phyloP scores from a whole-genome alignment of 2,113 vertebrate species.

The Lagopus leucura region DNA sequence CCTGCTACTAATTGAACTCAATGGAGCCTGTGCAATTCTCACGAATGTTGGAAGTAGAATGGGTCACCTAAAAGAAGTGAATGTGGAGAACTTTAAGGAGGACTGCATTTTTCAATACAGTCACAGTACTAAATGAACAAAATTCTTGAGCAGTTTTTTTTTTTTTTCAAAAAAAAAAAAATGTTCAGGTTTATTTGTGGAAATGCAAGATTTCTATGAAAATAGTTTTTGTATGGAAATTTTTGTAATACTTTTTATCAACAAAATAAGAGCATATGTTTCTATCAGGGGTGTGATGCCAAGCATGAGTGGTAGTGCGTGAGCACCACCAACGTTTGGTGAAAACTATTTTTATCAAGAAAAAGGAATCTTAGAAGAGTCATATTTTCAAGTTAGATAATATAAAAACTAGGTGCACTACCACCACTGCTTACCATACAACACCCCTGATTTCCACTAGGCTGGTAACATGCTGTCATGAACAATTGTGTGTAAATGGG shows the following conservation, averaged over 20 bases:
- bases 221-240: conserved; percentile 97
- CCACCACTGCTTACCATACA: conserved; percentile 86
- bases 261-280: conserved; percentile 86
- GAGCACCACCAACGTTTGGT: conserved; percentile 90
- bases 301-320: conserved; percentile 87
- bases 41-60: conserved; percentile 59
- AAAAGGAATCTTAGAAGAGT: conserved; percentile 93
- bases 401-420: conserved; percentile 85
- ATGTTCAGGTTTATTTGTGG: conserved; percentile 95
- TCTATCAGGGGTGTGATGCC: conserved; percentile 82
- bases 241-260: conserved; percentile 99
- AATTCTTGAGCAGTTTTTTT: conserved; percentile 87
- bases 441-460: conserved; percentile 87
- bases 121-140: conserved; percentile 81
- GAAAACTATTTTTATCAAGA: conserved; percentile 98
- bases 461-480: conserved; percentile 88
- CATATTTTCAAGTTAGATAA: conserved; percentile 96
- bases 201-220: conserved; percentile 99
- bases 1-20: conserved; percentile 70
- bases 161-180: conserved; percentile 68
- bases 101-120: conserved; percentile 84
- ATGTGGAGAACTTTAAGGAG: conserved; percentile 73
- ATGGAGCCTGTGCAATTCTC: conserved; percentile 74
- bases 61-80: conserved; percentile 68
- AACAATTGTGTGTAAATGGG: conserved; percentile 92